Conservation (phyloP, 2,797 vertebrate genomes). For the Acrocephalus scirpaceus region DNA sequence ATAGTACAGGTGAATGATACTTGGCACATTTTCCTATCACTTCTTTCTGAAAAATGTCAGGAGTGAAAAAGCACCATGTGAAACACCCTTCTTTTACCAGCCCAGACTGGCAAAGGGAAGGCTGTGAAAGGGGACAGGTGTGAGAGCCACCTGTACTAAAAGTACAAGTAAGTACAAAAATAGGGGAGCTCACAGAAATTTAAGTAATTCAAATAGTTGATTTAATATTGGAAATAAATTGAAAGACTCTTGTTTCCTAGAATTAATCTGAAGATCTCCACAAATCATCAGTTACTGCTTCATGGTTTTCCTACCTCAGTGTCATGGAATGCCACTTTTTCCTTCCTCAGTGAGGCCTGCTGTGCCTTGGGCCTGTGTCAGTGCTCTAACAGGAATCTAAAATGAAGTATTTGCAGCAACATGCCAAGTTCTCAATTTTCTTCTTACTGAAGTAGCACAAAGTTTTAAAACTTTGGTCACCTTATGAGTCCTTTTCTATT, state of each 20-base stretch:
- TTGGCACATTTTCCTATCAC: not conserved
- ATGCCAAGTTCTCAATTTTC: not conserved
- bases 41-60: not conserved
- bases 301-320: not conserved
- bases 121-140: not conserved
- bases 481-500: not conserved
- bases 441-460: not conserved
- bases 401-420: not conserved
- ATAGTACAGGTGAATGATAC: not conserved
- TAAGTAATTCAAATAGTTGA: not conserved
- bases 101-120: not conserved
- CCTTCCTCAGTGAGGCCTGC: not conserved
- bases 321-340: not conserved
- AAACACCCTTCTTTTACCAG: not conserved
- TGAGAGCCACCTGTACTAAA: not conserved
- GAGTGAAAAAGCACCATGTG: not conserved
- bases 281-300: not conserved
- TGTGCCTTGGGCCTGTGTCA: not conserved
- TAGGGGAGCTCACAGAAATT: not conserved
- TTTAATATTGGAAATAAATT: not conserved
- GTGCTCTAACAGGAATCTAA: not conserved
- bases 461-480: not conserved
- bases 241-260: not conserved
- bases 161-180: not conserved
- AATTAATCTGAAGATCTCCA: not conserved